Conservation (phyloP, 1,140 invertebrate genomes). For the Aphelinus certus region DNA sequence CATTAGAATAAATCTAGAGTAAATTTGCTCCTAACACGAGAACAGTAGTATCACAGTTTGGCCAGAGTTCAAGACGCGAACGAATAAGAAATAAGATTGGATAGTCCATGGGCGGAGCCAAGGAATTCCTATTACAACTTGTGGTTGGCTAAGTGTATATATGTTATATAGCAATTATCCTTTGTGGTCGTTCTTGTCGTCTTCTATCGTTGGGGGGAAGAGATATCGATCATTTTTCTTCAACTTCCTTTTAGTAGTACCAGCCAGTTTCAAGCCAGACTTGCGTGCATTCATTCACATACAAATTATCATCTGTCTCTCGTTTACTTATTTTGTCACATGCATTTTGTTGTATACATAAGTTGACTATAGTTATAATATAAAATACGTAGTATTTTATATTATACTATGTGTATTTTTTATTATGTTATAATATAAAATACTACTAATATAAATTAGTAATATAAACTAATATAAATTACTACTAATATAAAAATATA, state of each 20-base stretch:
- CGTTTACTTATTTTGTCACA: too few relatives aligned
- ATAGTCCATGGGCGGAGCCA: neutral
- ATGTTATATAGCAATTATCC: slow-evolving; percentile 11
- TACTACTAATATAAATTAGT: too few relatives aligned
- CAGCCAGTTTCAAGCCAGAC: slow-evolving; percentile 56
- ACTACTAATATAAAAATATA: too few relatives aligned
- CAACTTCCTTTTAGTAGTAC: slow-evolving; percentile 52
- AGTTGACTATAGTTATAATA: too few relatives aligned
- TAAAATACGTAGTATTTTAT: too few relatives aligned
- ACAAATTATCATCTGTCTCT: too few relatives aligned
- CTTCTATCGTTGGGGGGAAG: neutral
- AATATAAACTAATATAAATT: too few relatives aligned
- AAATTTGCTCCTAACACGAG: slow-evolving; percentile 11
- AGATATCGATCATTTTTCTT: neutral
- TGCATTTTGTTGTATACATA: too few relatives aligned
- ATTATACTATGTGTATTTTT: too few relatives aligned
- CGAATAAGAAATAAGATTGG: slow-evolving; percentile 1
- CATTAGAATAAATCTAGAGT: too few relatives aligned
- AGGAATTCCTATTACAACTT: neutral
- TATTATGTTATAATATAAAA: too few relatives aligned
- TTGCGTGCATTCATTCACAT: slow-evolving; percentile 7
- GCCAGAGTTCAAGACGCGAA: slow-evolving; percentile 38
- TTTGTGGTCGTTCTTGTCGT: neutral
- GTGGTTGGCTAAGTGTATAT: slow-evolving; percentile 14
- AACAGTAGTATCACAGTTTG: slow-evolving; percentile 38